A percentile compares a stretch with the other conserved stretches of the same genome.
phyloP scores from a whole-genome alignment of 2,888 invertebrate species.

The Bembecia ichneumoniformis region DNA sequence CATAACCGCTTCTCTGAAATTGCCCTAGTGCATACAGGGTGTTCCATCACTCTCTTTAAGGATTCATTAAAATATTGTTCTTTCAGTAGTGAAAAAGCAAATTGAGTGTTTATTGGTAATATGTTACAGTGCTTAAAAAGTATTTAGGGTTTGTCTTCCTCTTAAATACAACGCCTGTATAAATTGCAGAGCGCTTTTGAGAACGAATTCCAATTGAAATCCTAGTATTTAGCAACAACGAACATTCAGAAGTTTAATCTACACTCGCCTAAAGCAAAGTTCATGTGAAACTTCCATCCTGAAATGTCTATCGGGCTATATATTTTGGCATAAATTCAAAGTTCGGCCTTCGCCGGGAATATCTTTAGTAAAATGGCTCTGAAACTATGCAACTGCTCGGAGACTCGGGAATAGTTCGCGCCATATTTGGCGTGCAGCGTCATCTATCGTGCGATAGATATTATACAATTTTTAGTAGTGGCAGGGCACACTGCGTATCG shows the following conservation, averaged over 20 bases:
- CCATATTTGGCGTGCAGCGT: constrained; percentile 31
- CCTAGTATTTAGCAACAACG: constrained; percentile 11
- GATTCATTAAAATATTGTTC: too few relatives aligned
- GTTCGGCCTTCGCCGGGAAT: constrained; percentile 7
- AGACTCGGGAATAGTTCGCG: constrained; percentile 6
- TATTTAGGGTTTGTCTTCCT: too few relatives aligned
- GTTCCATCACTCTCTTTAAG: too few relatives aligned
- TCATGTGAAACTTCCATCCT: constrained; percentile 20
- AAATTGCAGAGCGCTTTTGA: not conserved
- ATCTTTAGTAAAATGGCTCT: constrained; percentile 1
- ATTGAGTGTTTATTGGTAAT: too few relatives aligned
- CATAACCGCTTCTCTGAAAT: too few relatives aligned
- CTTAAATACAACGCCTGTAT: too few relatives aligned
- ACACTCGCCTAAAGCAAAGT: constrained; percentile 29
- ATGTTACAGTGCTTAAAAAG: too few relatives aligned
- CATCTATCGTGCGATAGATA: constrained; percentile 30
- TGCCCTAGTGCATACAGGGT: too few relatives aligned
- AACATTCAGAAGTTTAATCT: constrained; percentile 33
- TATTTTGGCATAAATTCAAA: constrained; percentile 50
- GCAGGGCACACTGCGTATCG: too few relatives aligned
- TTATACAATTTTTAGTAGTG: too few relatives aligned
- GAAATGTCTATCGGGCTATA: constrained; percentile 20
- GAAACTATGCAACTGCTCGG: constrained; percentile 5
- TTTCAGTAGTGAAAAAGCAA: too few relatives aligned
- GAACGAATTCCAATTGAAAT: not conserved